Conservation (phyloP, 2,888 invertebrate genomes). For the Cheilosia variabilis region DNA sequence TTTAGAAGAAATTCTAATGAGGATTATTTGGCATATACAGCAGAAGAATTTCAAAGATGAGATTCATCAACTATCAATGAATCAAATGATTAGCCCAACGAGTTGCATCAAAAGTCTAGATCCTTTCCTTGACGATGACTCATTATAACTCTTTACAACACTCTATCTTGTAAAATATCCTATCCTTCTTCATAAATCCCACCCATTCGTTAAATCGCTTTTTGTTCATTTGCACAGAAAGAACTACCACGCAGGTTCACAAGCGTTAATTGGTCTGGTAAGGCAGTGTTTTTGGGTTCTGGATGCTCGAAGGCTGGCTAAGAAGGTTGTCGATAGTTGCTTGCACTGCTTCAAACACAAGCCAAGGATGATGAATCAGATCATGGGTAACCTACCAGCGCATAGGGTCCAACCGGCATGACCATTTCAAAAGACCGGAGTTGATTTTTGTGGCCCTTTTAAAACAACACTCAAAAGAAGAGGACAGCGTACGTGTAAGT, state of each 20-base stretch:
- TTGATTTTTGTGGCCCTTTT: neutral
- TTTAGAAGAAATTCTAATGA: neutral
- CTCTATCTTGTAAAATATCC: conserved; percentile 69
- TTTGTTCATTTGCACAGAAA: too few species aligned
- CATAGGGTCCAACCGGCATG: too few species aligned
- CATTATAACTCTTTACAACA: neutral
- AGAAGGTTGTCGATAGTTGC: neutral
- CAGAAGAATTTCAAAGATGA: too few species aligned
- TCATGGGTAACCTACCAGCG: neutral
- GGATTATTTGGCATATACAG: neutral
- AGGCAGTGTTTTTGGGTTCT: too few species aligned
- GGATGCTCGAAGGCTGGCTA: too few species aligned
- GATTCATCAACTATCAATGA: neutral
- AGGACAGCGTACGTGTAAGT: neutral
- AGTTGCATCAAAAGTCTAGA: neutral
- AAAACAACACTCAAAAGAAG: neutral
- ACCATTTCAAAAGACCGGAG: neutral
- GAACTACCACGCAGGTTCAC: too few species aligned
- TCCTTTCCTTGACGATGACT: neutral
- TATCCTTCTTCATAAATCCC: conserved; percentile 73
- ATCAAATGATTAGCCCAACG: neutral
- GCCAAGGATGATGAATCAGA: neutral
- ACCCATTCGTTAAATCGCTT: neutral
- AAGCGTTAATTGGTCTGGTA: too few species aligned
- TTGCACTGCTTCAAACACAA: neutral